Conservation (phyloP, 2,797 vertebrate species). For the Spatula clypeata region DNA sequence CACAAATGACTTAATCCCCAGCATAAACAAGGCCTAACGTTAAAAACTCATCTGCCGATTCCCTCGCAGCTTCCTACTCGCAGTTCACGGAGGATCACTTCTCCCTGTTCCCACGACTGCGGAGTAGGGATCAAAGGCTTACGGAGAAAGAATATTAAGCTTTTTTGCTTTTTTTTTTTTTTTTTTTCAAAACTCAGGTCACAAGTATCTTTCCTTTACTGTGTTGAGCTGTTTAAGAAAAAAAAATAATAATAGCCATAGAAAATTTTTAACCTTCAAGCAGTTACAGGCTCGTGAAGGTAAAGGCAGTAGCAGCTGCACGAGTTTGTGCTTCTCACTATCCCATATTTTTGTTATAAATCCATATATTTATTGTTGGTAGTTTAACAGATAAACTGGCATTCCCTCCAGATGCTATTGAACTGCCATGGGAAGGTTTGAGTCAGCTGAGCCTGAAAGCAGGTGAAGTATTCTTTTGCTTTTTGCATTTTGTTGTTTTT, state of each 20-base stretch:
- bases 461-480: neutral
- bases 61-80: slow-evolving; percentile 64
- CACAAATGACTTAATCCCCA: slow-evolving; percentile 73
- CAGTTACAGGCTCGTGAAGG: neutral
- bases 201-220: neutral
- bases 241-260: rapidly evolving
- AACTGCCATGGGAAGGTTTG: neutral
- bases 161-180: neutral
- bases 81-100: slow-evolving; percentile 57
- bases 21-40: slow-evolving; percentile 61
- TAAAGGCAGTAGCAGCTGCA: neutral
- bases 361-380: neutral
- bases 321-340: neutral
- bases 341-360: neutral
- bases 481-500: neutral
- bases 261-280: neutral
- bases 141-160: neutral
- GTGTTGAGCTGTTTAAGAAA: neutral
- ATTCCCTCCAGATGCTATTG: neutral
- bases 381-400: neutral
- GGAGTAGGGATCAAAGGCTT: slow-evolving; percentile 47
- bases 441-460: neutral
- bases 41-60: slow-evolving; percentile 53
- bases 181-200: neutral
- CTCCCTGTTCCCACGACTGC: slow-evolving; percentile 67